Percentiles rank a stretch among this genome's conserved stretches.
phyloP scores from a whole-genome alignment of 2,113 vertebrate species.

The Phaethornis superciliosus region DNA sequence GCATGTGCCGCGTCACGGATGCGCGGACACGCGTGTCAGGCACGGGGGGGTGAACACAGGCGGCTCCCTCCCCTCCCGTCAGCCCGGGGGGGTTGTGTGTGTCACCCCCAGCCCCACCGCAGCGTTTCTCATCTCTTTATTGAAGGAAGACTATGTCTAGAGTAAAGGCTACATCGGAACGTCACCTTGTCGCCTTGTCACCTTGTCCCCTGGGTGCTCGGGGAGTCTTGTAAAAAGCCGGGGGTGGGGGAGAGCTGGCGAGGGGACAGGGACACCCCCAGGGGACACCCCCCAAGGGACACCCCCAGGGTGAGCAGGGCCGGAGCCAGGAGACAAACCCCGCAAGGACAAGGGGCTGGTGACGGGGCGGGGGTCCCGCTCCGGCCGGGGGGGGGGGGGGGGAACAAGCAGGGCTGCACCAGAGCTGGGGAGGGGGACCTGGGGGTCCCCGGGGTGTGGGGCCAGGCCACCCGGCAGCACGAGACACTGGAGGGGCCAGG shows the following conservation, averaged over 20 bases:
- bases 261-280: background rate
- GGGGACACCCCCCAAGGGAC: background rate
- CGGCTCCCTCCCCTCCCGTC: no score
- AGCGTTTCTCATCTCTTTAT: conserved; percentile 57
- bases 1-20: fast-evolving
- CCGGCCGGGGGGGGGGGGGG: background rate
- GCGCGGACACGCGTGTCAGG: background rate
- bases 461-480: background rate
- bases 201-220: background rate
- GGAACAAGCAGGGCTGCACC: background rate
- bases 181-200: background rate
- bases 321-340: background rate
- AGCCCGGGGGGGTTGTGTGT: no score
- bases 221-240: conserved; percentile 14
- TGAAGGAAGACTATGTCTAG: conserved; percentile 77
- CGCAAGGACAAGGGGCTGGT: conserved; percentile 4
- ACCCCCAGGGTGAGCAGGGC: background rate
- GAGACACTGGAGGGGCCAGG: background rate
- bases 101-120: background rate
- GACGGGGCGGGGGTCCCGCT: background rate
- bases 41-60: no score
- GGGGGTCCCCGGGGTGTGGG: background rate
- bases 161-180: conserved; percentile 56
- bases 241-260: background rate
- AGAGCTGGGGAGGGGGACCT: background rate